phyloP scores from a whole-genome alignment of 2,113 vertebrate species.

The Lycaon pictus region DNA sequence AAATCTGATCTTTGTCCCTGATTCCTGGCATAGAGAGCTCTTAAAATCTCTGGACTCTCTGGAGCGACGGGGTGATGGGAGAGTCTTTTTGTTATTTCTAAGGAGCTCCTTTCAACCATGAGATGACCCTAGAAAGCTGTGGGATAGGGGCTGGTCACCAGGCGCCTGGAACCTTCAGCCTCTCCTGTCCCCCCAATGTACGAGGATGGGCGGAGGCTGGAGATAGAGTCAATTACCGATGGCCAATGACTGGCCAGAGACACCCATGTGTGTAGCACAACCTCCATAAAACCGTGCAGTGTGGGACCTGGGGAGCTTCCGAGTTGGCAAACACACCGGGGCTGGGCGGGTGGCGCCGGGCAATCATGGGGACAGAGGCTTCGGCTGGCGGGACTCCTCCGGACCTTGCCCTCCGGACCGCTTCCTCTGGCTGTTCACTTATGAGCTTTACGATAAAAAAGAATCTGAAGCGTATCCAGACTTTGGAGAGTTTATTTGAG shows the following conservation, averaged over 20 bases:
- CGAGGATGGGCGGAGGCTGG: neutral
- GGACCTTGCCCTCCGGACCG: neutral
- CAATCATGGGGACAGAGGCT: neutral
- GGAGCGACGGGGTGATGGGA: neutral
- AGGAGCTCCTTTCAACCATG: neutral
- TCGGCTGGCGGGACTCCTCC: neutral
- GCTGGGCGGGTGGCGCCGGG: fast-evolving
- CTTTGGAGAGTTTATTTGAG: neutral
- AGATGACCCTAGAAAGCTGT: neutral
- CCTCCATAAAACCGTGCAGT: neutral
- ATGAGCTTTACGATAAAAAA: neutral
- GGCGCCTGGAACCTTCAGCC: neutral
- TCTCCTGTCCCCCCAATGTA: too few relatives aligned
- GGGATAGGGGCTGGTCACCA: neutral
- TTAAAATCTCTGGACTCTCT: neutral
- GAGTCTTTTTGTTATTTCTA: neutral
- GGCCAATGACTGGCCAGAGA: neutral
- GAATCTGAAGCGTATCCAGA: neutral
- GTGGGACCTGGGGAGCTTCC: neutral
- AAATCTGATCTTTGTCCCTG: neutral
- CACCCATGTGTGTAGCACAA: neutral
- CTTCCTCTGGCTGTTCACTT: neutral
- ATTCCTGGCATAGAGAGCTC: neutral
- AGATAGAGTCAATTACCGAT: neutral
- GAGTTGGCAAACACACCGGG: neutral